Percentiles rank a stretch among this genome's conserved stretches.
These are phyloP conservation scores for Sitta carolinensis DNA, from an alignment of 2,797 vertebrate species.

Conservation along the genomic window DNA sequence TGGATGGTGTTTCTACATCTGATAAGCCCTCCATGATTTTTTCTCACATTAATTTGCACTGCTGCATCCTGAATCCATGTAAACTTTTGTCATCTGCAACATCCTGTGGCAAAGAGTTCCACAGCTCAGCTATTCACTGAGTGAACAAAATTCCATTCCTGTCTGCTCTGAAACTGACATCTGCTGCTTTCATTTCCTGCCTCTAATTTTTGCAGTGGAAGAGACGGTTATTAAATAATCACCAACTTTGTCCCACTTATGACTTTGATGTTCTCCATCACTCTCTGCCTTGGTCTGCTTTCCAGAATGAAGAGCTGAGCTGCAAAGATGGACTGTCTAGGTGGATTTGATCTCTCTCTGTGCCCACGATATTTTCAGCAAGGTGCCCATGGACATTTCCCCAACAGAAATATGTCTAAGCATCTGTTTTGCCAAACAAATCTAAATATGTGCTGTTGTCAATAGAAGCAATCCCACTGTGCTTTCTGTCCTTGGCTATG, in stretches of 20 bases:
- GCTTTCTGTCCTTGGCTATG: neutral
- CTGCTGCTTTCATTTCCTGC: constrained; percentile 34
- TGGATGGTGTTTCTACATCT: neutral
- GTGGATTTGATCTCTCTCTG: neutral
- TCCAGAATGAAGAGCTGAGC: neutral
- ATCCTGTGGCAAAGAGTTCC: constrained; percentile 11
- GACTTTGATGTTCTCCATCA: neutral
- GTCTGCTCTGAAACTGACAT: neutral
- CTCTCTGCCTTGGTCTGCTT: neutral
- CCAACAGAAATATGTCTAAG: neutral
- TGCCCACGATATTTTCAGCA: neutral
- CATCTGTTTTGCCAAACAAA: neutral
- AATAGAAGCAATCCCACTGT: neutral
- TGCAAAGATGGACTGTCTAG: neutral
- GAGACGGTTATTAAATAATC: neutral
- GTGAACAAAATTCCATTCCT: neutral
- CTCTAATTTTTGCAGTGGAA: neutral
- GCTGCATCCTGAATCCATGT: neutral
- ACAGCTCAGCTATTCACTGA: neutral
- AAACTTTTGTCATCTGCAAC: neutral
- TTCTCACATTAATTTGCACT: neutral
- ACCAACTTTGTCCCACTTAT: neutral
- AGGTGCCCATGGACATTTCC: neutral
- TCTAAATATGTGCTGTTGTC: neutral
- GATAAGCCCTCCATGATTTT: neutral